Evolutionary conservation across 2,888 invertebrate species (phyloP).

Genomic region (Aporophyla nigra): DNA sequence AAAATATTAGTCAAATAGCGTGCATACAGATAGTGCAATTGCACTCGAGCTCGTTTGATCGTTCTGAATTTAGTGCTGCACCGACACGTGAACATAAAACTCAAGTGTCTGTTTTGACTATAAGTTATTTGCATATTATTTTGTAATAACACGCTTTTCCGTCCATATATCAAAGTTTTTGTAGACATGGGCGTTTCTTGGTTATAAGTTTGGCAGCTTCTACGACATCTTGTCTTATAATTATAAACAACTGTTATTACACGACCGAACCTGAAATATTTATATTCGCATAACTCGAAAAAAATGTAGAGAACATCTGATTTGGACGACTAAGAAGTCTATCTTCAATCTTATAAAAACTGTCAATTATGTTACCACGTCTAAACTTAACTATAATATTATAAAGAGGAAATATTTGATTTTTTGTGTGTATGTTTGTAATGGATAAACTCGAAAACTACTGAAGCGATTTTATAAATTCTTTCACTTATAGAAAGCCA

Average conservation of each 20-base stretch:
- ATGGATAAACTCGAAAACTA: no score
- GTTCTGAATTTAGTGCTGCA: slow-evolving; percentile 58
- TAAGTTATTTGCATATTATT: slow-evolving; percentile 33
- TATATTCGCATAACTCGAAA: no score
- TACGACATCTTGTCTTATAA: slow-evolving; percentile 10
- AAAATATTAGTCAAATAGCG: slow-evolving; percentile 64
- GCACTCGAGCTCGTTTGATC: slow-evolving; percentile 54
- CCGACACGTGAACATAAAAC: slow-evolving; percentile 42
- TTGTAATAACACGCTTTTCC: slow-evolving; percentile 22
- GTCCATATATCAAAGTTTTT: slow-evolving; percentile 21
- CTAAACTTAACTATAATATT: no score
- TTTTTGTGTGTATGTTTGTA: no score
- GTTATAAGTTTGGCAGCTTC: background rate
- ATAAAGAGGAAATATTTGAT: no score
- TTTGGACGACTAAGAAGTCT: background rate
- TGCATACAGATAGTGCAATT: slow-evolving; percentile 63
- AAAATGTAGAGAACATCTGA: no score
- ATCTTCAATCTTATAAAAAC: background rate
- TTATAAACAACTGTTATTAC: background rate
- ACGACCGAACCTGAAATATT: background rate
- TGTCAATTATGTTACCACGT: background rate
- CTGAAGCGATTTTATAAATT: no score
- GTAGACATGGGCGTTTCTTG: background rate
- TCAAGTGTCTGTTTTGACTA: slow-evolving; percentile 40
- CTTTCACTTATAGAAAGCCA: no score